phyloP scores from a whole-genome alignment of 2,113 vertebrate genomes.

The Sisor rabdophorus region DNA sequence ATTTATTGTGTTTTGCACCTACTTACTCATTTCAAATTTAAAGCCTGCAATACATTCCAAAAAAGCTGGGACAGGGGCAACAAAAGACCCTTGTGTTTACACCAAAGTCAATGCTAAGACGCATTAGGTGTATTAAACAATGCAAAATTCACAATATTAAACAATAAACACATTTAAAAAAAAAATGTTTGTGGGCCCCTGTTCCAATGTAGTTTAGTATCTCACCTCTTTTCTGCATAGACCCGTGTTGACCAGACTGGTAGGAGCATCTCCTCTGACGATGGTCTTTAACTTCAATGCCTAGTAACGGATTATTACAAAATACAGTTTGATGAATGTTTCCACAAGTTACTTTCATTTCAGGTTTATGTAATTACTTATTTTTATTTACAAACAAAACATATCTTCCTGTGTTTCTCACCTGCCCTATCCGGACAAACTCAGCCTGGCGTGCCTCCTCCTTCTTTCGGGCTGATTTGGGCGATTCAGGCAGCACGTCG shows the following conservation, averaged over 20 bases:
- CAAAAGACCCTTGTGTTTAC: no score
- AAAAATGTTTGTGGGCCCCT: not conserved
- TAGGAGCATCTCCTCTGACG: conserved; percentile 87
- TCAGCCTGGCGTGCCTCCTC: conserved; percentile 97
- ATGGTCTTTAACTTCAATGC: conserved; percentile 95
- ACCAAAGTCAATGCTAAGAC: no score
- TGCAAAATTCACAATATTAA: no score
- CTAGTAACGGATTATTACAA: conserved; percentile 60
- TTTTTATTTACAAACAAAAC: not conserved
- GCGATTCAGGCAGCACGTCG: conserved; percentile 93
- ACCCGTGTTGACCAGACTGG: conserved; percentile 82
- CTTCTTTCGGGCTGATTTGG: conserved; percentile 92
- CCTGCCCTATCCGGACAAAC: conserved; percentile 95
- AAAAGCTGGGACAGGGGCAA: no score
- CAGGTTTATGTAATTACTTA: not conserved
- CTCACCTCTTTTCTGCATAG: conserved; percentile 94
- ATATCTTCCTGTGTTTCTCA: conserved; percentile 51
- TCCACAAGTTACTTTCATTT: not conserved
- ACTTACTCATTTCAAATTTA: no score
- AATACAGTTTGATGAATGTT: not conserved
- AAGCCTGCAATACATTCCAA: no score
- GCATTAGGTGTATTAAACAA: no score
- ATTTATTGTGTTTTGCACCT: no score
- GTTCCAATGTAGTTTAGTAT: not conserved
- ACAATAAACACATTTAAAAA: no score